A percentile compares a stretch with the other conserved stretches of the same genome.
These are phyloP conservation scores for Andricus grossulariae DNA, from an alignment of 1,140 invertebrate genomes.

Conservation along the genomic window DNA sequence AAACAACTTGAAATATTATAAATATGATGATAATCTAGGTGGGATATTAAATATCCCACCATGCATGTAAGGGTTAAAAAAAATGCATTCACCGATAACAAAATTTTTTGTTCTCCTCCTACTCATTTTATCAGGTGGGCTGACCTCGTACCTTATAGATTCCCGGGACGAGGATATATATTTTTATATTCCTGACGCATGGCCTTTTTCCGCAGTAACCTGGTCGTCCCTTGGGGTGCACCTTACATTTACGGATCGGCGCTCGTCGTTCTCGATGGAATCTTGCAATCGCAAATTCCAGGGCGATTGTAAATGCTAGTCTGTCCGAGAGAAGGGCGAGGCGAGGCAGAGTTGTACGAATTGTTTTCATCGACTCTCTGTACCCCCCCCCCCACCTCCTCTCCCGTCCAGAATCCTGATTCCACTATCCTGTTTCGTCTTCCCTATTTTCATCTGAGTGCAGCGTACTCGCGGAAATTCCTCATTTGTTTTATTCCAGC, in stretches of 20 bases:
- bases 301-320: conserved; percentile 63
- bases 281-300: conserved; percentile 70
- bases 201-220: conserved; percentile 17
- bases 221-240: neutral
- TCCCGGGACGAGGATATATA: neutral
- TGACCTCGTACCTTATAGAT: no score
- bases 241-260: conserved; percentile 45
- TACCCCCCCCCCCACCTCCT: no score
- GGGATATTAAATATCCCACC: no score
- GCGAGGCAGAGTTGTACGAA: conserved; percentile 64
- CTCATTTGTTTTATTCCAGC: conserved; percentile 64
- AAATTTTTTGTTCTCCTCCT: neutral
- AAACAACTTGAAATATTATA: no score
- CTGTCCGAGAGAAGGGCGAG: conserved; percentile 42
- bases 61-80: no score
- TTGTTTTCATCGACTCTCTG: conserved; percentile 55
- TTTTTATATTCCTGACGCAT: conserved; percentile 37
- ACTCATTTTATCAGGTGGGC: no score
- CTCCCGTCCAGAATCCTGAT: conserved; percentile 32
- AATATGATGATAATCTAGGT: no score
- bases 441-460: conserved; percentile 1
- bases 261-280: conserved; percentile 53
- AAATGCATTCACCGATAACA: conserved; percentile 4
- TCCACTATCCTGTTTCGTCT: conserved; percentile 16
- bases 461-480: conserved; percentile 58